Conservation (phyloP, 2,888 invertebrate genomes). For the Diadromus collaris region DNA sequence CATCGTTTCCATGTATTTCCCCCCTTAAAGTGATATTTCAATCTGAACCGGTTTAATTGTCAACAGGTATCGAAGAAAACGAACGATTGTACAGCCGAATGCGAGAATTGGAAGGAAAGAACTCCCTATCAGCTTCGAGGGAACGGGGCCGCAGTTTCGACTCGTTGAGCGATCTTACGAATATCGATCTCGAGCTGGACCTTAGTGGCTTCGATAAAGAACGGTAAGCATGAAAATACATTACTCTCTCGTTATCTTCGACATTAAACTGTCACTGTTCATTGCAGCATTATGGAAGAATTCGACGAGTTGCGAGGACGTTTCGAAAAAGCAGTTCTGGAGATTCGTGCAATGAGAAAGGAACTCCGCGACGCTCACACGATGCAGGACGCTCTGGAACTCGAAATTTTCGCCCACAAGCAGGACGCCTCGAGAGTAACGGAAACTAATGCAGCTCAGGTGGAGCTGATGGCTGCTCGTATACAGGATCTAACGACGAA, state of each 20-base stretch:
- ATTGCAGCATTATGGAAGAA: constrained; percentile 87
- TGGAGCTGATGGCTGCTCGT: constrained; percentile 90
- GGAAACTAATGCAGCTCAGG: constrained; percentile 87
- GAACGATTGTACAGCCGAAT: constrained; percentile 87
- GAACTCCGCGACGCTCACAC: constrained; percentile 90
- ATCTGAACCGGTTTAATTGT: constrained; percentile 12
- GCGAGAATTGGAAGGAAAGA: constrained; percentile 86
- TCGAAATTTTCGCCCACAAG: constrained; percentile 88
- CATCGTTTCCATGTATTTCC: too few species aligned
- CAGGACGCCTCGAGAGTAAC: constrained; percentile 86
- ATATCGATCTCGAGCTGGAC: constrained; percentile 89
- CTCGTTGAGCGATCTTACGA: constrained; percentile 90
- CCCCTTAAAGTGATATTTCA: constrained; percentile 17
- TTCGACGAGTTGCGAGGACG: constrained; percentile 88
- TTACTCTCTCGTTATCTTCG: not conserved
- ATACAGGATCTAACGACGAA: constrained; percentile 93
- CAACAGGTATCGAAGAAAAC: constrained; percentile 86
- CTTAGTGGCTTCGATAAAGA: constrained; percentile 88
- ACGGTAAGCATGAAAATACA: constrained; percentile 68
- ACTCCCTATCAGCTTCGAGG: constrained; percentile 81
- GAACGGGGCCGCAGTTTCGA: constrained; percentile 87
- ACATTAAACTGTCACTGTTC: constrained; percentile 13
- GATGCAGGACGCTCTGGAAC: constrained; percentile 89
- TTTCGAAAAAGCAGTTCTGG: constrained; percentile 91
- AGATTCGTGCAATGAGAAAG: constrained; percentile 91